phyloP scores from a whole-genome alignment of 2,888 invertebrate species.

The Phragmatobia fuliginosa region DNA sequence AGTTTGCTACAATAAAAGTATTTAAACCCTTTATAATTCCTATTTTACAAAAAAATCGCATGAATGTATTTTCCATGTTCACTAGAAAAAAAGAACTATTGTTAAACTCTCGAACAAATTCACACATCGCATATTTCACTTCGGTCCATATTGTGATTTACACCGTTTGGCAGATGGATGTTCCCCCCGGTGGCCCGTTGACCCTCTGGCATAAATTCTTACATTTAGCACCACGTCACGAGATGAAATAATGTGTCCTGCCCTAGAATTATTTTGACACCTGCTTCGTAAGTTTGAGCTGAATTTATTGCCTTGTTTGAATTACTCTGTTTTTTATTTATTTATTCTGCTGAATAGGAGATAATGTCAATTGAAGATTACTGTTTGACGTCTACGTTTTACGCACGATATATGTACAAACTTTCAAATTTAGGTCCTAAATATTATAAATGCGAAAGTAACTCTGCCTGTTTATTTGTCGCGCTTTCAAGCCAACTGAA shows the following conservation, averaged over 20 bases:
- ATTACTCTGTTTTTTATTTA: slow-evolving; percentile 13
- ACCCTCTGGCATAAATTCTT: slow-evolving; percentile 74
- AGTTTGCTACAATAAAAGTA: not conserved
- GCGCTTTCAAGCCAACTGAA: no score
- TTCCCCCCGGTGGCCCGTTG: slow-evolving; percentile 58
- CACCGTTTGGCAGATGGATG: slow-evolving; percentile 61
- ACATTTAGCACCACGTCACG: slow-evolving; percentile 65
- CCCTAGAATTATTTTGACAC: slow-evolving; percentile 71
- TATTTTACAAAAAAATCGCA: not conserved
- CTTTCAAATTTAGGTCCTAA: no score
- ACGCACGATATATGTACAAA: not conserved
- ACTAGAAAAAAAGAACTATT: not conserved
- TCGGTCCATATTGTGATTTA: slow-evolving; percentile 63
- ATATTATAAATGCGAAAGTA: no score
- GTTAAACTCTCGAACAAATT: slow-evolving; percentile 16
- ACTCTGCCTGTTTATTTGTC: no score
- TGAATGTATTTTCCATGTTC: not conserved
- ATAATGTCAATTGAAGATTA: not conserved
- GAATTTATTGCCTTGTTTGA: slow-evolving; percentile 36
- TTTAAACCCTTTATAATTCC: not conserved
- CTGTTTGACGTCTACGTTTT: not conserved
- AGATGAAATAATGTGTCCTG: slow-evolving; percentile 60
- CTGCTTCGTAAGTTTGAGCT: slow-evolving; percentile 47
- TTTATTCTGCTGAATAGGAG: not conserved
- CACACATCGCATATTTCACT: slow-evolving; percentile 40